These are phyloP conservation scores for Drosophila algonquin DNA, from an alignment of 2,888 invertebrate genomes.

Conservation along the genomic window DNA sequence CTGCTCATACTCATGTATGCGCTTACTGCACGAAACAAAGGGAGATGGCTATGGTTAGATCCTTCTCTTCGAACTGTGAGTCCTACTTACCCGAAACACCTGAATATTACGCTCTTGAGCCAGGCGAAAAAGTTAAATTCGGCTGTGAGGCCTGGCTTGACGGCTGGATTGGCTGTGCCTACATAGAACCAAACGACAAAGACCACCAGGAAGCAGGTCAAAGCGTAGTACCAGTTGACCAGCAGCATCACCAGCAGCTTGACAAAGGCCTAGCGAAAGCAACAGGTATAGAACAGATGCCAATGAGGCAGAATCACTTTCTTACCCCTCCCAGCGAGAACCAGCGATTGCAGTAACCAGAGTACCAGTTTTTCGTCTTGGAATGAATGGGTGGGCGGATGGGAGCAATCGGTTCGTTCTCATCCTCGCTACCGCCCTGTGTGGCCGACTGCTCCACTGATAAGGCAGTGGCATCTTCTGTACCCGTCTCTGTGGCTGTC, in stretches of 20 bases:
- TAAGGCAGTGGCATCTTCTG: constrained; percentile 54
- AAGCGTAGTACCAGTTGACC: constrained; percentile 96
- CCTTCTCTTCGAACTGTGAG: not conserved
- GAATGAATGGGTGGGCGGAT: constrained; percentile 90
- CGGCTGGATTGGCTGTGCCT: constrained; percentile 96
- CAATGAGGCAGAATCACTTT: constrained; percentile 43
- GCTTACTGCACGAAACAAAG: constrained; percentile 85
- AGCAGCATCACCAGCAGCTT: constrained; percentile 96
- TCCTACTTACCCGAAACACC: constrained; percentile 89
- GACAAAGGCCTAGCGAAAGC: constrained; percentile 88
- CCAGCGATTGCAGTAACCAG: constrained; percentile 96
- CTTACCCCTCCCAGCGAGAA: constrained; percentile 94
- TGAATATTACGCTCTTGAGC: constrained; percentile 89
- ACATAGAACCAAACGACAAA: constrained; percentile 97
- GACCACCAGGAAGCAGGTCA: constrained; percentile 91
- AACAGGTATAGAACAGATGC: constrained; percentile 42
- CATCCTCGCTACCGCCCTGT: constrained; percentile 71
- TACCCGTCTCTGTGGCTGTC: not conserved
- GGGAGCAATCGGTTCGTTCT: constrained; percentile 85
- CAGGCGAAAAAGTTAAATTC: constrained; percentile 92
- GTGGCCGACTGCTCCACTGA: constrained; percentile 43
- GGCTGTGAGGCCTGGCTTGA: constrained; percentile 94
- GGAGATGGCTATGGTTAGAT: not conserved
- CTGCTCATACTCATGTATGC: constrained; percentile 92
- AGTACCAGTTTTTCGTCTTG: constrained; percentile 97